Evolutionary conservation across 2,888 invertebrate species (phyloP).

Genomic region (Lacanobia oleracea): DNA sequence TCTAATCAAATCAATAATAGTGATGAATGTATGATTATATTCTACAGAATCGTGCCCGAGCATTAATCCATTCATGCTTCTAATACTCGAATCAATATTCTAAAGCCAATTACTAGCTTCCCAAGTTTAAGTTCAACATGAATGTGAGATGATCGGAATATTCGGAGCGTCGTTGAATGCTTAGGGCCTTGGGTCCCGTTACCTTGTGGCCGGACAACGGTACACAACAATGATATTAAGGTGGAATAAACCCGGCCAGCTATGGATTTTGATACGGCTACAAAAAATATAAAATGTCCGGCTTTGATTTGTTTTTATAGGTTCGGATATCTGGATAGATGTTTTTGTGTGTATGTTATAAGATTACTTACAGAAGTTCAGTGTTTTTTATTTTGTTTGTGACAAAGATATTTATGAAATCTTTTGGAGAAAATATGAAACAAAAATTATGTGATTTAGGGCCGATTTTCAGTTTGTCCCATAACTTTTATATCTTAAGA

Average conservation of each 20-base stretch:
- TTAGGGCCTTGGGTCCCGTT: slow-evolving; percentile 84
- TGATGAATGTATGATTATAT: slow-evolving; percentile 34
- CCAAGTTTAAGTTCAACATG: slow-evolving; percentile 5
- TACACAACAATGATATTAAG: slow-evolving; percentile 79
- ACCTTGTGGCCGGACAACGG: slow-evolving; percentile 77
- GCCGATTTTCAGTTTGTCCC: too few species aligned
- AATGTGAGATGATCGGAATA: slow-evolving; percentile 72
- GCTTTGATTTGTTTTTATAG: slow-evolving; percentile 37
- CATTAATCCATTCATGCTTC: slow-evolving; percentile 29
- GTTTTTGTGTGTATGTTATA: slow-evolving; percentile 14
- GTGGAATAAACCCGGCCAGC: slow-evolving; percentile 73
- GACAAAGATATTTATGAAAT: neutral
- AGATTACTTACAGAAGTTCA: neutral
- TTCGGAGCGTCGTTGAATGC: slow-evolving; percentile 70
- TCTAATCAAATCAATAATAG: slow-evolving; percentile 24
- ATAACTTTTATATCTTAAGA: too few species aligned
- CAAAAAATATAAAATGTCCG: slow-evolving; percentile 35
- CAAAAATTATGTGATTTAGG: too few species aligned
- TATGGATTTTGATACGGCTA: slow-evolving; percentile 65
- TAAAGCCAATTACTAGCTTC: slow-evolving; percentile 30
- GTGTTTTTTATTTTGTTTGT: neutral
- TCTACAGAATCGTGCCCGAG: slow-evolving; percentile 29
- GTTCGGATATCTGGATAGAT: slow-evolving; percentile 16
- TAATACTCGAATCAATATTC: slow-evolving; percentile 46
- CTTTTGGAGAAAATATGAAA: too few species aligned